A percentile compares a stretch with the other conserved stretches of the same genome.
phyloP scores from a whole-genome alignment of 2,888 invertebrate species.

The Caenorhabditis angaria region DNA sequence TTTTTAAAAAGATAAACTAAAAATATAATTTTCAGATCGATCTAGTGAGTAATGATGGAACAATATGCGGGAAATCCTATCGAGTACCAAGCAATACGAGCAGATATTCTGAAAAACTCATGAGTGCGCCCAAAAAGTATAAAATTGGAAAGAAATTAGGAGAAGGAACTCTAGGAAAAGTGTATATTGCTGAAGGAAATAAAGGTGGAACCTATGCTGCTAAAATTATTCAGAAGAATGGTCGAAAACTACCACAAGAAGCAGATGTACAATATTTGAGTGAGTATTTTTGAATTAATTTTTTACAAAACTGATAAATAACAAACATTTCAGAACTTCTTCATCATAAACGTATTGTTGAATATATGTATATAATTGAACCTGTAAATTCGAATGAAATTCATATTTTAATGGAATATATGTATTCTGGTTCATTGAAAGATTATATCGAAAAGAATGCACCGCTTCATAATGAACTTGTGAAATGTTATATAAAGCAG shows the following conservation, averaged over 20 bases:
- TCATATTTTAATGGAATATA: constrained; percentile 75
- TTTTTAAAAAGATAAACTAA: neutral
- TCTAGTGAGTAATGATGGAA: constrained; percentile 19
- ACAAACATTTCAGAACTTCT: constrained; percentile 15
- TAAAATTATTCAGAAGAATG: constrained; percentile 29
- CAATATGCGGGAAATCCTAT: constrained; percentile 24
- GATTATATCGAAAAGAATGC: constrained; percentile 36
- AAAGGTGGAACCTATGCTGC: constrained; percentile 30
- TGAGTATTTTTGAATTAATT: constrained; percentile 13
- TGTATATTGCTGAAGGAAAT: constrained; percentile 18
- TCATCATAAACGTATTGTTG: constrained; percentile 27
- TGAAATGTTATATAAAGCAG: constrained; percentile 28
- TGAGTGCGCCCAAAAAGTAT: constrained; percentile 17
- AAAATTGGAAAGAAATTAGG: constrained; percentile 31
- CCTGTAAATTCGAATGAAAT: constrained; percentile 34
- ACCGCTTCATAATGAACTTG: constrained; percentile 19
- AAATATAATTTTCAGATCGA: constrained; percentile 12
- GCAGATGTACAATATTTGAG: constrained; percentile 39
- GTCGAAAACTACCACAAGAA: constrained; percentile 28
- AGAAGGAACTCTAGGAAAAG: constrained; percentile 30
- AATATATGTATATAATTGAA: constrained; percentile 37
- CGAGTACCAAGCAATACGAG: constrained; percentile 25
- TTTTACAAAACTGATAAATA: neutral
- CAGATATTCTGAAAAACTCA: constrained; percentile 27
- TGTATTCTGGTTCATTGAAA: constrained; percentile 75